Percentiles rank a stretch among this genome's conserved stretches.
These are phyloP conservation scores for Parazoanthus atlanticus DNA, from an alignment of 92 coral and sea anemone species.

Conservation along the genomic window DNA sequence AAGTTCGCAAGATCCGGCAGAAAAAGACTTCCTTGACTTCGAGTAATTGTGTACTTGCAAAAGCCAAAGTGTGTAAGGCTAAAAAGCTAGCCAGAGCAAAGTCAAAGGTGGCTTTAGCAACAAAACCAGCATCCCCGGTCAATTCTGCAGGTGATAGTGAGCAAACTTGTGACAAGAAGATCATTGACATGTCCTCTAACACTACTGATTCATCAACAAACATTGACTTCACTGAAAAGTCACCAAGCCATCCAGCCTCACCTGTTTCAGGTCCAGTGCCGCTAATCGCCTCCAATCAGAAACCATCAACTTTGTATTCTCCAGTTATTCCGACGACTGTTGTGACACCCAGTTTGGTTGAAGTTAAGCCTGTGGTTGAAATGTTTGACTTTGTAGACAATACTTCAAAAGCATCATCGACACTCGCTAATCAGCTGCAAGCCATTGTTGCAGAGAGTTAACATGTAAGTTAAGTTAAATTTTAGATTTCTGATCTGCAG, in stretches of 20 bases:
- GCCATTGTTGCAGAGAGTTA: conserved; percentile 34
- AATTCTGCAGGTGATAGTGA: neutral
- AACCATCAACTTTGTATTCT: conserved; percentile 6
- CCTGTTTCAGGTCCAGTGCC: neutral
- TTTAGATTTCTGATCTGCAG: neutral
- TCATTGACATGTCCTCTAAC: no score
- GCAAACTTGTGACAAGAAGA: neutral
- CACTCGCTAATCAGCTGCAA: conserved; percentile 1
- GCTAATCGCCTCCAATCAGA: neutral
- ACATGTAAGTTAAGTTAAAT: neutral
- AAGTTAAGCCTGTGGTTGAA: neutral
- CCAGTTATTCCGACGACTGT: neutral
- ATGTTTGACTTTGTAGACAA: conserved; percentile 32
- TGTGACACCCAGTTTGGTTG: conserved; percentile 1
- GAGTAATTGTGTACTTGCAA: conserved; percentile 19
- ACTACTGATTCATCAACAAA: neutral
- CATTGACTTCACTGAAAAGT: neutral
- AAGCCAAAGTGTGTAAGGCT: conserved; percentile 31
- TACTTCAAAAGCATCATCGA: conserved; percentile 3
- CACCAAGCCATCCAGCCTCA: neutral
- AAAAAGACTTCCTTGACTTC: conserved; percentile 17
- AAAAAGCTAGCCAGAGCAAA: conserved; percentile 26
- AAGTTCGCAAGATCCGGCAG: conserved; percentile 11
- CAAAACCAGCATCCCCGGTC: neutral
- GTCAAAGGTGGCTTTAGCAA: neutral